These are phyloP conservation scores for Microcebus jonahi DNA, from an alignment of 2,113 vertebrate genomes.

Conservation along the genomic window DNA sequence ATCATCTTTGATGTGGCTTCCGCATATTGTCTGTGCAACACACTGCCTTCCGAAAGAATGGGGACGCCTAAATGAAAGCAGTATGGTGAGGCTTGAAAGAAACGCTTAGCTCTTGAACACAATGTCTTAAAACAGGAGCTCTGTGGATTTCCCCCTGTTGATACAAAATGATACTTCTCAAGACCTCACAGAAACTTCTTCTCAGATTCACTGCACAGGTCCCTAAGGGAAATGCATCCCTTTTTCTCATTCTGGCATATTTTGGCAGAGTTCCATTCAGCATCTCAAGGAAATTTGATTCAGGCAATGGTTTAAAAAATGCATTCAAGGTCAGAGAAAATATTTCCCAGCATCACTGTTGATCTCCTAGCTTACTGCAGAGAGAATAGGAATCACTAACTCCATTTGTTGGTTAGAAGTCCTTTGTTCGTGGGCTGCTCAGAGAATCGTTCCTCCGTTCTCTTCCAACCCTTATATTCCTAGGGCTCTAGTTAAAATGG, in stretches of 20 bases:
- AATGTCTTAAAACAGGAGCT: slow-evolving; percentile 59
- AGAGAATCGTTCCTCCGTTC: neutral
- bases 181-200: slow-evolving; percentile 54
- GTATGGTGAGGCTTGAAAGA: slow-evolving; percentile 56
- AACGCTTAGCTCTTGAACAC: slow-evolving; percentile 28
- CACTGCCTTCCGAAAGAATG: slow-evolving; percentile 41
- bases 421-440: slow-evolving; percentile 21
- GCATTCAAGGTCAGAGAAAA: slow-evolving; percentile 27
- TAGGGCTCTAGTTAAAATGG: neutral
- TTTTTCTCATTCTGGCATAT: neutral
- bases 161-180: slow-evolving; percentile 29
- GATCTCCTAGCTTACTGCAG: neutral
- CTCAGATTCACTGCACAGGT: neutral
- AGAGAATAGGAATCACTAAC: slow-evolving; percentile 5
- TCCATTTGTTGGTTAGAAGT: neutral
- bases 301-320: slow-evolving; percentile 23
- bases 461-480: neutral
- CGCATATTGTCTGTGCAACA: slow-evolving; percentile 45
- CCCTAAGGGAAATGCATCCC: neutral
- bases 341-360: slow-evolving; percentile 37
- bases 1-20: slow-evolving; percentile 71
- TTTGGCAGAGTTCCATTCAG: slow-evolving; percentile 2
- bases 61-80: slow-evolving; percentile 54
- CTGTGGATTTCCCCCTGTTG: slow-evolving; percentile 52
- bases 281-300: slow-evolving; percentile 45